A percentile compares a stretch with the other conserved stretches of the same genome.
phyloP scores from a whole-genome alignment of 2,797 vertebrate species.

The Rhodeus uyekii region DNA sequence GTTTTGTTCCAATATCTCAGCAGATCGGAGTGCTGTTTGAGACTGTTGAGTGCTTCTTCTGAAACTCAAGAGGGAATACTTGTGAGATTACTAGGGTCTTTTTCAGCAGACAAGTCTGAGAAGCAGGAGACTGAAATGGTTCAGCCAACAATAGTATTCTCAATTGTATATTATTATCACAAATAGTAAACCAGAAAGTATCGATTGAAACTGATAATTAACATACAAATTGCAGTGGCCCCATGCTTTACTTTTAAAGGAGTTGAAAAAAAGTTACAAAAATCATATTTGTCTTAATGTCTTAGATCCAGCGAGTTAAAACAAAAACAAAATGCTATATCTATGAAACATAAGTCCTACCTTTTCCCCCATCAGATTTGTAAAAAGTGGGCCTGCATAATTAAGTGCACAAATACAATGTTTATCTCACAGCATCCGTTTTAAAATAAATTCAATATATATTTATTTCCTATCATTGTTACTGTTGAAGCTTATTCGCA shows the following conservation, averaged over 20 bases:
- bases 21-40: constrained; percentile 4
- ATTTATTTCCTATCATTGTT: neutral
- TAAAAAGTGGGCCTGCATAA: neutral
- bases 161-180: constrained; percentile 17
- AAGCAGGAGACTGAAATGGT: neutral
- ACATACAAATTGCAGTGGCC: constrained; percentile 24
- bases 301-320: neutral
- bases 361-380: neutral
- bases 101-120: constrained; percentile 14
- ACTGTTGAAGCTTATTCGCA: neutral
- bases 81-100: constrained; percentile 22
- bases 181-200: constrained; percentile 31
- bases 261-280: neutral
- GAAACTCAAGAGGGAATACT: constrained; percentile 19
- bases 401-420: neutral
- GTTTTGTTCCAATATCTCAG: neutral
- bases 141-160: constrained; percentile 37
- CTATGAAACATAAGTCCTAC: neutral
- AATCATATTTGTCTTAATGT: neutral
- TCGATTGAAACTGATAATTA: constrained; percentile 34
- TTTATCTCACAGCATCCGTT: constrained; percentile 10
- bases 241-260: constrained; percentile 4
- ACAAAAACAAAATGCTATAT: neutral
- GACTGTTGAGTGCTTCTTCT: neutral
- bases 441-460: neutral